Evolutionary conservation across 2,888 invertebrate species (phyloP).

Genomic region (Limnephilus auricula): DNA sequence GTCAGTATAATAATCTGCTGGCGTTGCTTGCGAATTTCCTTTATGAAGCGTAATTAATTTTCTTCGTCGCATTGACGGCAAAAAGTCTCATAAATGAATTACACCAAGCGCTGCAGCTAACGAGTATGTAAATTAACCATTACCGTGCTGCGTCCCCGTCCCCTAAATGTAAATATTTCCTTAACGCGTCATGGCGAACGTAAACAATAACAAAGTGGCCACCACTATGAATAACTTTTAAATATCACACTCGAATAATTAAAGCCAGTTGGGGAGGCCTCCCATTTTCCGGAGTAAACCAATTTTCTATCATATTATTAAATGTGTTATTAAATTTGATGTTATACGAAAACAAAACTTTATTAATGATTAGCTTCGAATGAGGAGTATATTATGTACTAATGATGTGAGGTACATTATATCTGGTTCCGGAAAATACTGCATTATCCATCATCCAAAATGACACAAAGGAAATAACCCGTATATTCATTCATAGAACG

Average conservation of each 20-base stretch:
- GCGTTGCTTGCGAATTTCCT: constrained; percentile 3
- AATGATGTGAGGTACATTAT: not conserved
- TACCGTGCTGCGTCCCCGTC: constrained; percentile 18
- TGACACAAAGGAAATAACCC: not conserved
- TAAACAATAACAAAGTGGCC: constrained; percentile 28
- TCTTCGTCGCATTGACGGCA: constrained; percentile 29
- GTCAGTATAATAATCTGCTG: not conserved
- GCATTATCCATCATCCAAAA: not conserved
- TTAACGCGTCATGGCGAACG: constrained; percentile 14
- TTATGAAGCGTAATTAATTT: constrained; percentile 24
- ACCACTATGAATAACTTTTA: constrained; percentile 29
- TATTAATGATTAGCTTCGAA: not conserved
- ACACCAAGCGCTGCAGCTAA: constrained; percentile 38
- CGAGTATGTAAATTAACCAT: constrained; percentile 44
- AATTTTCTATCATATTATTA: not conserved
- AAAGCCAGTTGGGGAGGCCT: not conserved
- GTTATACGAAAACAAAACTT: not conserved
- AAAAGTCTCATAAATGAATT: constrained; percentile 43
- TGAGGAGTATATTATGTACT: not conserved
- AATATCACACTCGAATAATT: not conserved
- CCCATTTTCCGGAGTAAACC: not conserved
- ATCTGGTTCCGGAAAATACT: not conserved
- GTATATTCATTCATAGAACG: not conserved
- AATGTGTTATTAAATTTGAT: too few species aligned
- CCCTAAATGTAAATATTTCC: constrained; percentile 38